Evolutionary conservation across 1,140 invertebrate genomes (phyloP), one percentile per base, ranked within the genome.

Genomic region (Heliconius nattereri): DNA sequence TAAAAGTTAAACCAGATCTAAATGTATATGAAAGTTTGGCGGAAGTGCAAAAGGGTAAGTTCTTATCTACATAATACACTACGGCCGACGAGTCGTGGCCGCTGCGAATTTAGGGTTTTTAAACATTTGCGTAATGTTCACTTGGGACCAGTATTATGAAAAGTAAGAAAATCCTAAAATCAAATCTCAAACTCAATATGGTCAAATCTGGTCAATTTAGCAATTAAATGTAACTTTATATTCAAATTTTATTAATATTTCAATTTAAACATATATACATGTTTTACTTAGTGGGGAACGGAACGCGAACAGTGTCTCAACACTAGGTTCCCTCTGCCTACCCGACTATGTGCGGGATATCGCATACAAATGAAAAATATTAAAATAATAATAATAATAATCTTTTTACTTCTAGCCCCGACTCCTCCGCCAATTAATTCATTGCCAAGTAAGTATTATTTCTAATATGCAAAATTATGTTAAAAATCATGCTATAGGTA

Each of bases 361-460:
- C 3, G 11, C 3, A 1, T 45, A 5, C 3, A 45, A 3, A 11
- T 45, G 1, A 45, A 45, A 45, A 32, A 29, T 29, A 52, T 52
- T 16, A 52, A 52, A 52, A 52, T 16, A 20, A 57, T 57, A n/a
- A 57, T 57, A n/a, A 9, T n/a, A n/a, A 57, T n/a, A 45, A 45
- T 57, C 2, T 23, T 57, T 57, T 57, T 57, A 8, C 9, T 54
- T 54, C 20, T n/a, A 57, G 54, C 54, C 20, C 54, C 54, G 20
- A n/a, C 54, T 2, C 54, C 54, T n/a, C 54, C 54, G 7, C 20
- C 54, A 23, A 3, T 57, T 7, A 20, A 23, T 57, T 57, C 54
- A 11, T 23, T 57, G n/a, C 54, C 54, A 57, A 57, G 54, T 57
- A 57, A 57, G 54, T 52, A 52, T 57, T 57, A 54, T 57, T 57